A percentile compares a stretch with the other conserved stretches of the same genome.
These are phyloP conservation scores for Rhinoraja longicauda DNA, from an alignment of 2,797 vertebrate genomes.

Conservation along the genomic window DNA sequence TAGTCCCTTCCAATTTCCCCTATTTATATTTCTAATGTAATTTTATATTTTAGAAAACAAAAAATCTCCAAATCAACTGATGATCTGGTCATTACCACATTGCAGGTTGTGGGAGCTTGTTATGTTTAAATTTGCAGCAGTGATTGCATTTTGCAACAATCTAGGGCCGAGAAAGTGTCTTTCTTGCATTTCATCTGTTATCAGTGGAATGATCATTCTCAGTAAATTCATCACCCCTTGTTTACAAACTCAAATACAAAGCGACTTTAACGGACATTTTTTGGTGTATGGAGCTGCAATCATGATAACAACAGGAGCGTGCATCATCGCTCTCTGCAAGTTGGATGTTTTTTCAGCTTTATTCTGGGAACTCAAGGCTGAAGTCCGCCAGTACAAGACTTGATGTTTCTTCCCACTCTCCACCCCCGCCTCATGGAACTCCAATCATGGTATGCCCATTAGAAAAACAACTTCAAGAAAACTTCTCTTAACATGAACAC, in stretches of 20 bases:
- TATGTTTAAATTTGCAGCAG: no score
- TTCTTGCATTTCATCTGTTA: no score
- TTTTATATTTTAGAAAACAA: no score
- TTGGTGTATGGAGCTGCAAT: neutral
- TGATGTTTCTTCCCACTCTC: neutral
- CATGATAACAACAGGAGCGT: neutral
- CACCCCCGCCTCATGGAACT: neutral
- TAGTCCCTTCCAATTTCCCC: no score
- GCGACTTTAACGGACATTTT: neutral
- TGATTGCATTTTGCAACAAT: no score
- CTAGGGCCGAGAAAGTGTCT: no score
- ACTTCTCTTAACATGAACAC: slow-evolving; percentile 10
- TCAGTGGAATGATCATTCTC: neutral
- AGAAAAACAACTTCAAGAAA: neutral
- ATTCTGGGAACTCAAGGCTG: neutral
- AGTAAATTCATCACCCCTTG: neutral
- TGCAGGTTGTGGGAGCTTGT: no score
- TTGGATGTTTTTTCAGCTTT: neutral
- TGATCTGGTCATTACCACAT: no score
- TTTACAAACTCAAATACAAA: neutral
- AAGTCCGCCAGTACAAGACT: neutral
- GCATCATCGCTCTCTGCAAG: neutral
- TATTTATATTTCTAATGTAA: no score
- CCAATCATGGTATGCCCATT: neutral
- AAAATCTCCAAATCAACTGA: no score